These are phyloP conservation scores for Fundulus diaphanus DNA, from an alignment of 2,797 vertebrate species.

Conservation along the genomic window DNA sequence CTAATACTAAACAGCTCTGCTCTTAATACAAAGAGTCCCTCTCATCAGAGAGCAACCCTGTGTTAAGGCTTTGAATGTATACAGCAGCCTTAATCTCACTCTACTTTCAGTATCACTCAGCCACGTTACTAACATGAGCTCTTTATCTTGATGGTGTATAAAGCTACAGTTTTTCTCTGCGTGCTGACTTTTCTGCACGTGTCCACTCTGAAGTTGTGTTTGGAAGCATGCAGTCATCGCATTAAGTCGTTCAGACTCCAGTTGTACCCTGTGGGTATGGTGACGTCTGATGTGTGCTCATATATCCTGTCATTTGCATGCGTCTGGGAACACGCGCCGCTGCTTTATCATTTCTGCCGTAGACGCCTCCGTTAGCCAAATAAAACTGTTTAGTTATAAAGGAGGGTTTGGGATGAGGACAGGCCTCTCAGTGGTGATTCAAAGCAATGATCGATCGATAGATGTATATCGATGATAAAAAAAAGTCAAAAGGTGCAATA, in stretches of 20 bases:
- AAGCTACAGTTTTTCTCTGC: neutral
- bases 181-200: neutral
- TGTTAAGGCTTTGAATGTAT: conserved; percentile 43
- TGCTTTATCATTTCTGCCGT: too few species aligned
- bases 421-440: too few species aligned
- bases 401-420: too few species aligned
- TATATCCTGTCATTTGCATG: too few species aligned
- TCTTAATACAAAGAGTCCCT: conserved; percentile 62
- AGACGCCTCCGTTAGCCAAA: too few species aligned
- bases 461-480: too few species aligned
- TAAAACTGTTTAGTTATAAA: too few species aligned
- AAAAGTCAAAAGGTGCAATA: too few species aligned
- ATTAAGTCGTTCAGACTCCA: neutral
- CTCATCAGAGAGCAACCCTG: conserved; percentile 45
- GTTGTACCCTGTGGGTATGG: neutral
- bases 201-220: neutral
- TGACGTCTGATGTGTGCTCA: too few species aligned
- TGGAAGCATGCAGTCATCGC: neutral
- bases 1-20: conserved; percentile 70
- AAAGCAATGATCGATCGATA: too few species aligned
- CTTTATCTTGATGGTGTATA: neutral
- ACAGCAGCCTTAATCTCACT: conserved; percentile 44
- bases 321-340: too few species aligned
- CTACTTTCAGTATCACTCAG: conserved; percentile 26
- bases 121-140: neutral